These are phyloP conservation scores for Rhadina sibilatrix DNA, from an alignment of 2,113 vertebrate genomes.

Conservation along the genomic window DNA sequence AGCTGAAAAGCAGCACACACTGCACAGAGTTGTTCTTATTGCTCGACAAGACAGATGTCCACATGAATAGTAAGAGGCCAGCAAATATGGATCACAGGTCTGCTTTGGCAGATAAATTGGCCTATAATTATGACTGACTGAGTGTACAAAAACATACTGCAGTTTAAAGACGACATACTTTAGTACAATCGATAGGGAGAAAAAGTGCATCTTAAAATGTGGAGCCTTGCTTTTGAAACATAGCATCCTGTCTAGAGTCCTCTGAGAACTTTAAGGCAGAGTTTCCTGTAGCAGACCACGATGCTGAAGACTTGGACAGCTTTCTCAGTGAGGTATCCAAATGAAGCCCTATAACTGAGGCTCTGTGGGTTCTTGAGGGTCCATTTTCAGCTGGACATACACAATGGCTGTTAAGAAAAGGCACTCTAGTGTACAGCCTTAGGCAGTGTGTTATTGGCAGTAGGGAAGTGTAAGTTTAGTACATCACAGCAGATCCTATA, in stretches of 20 bases:
- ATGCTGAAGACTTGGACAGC: conserved; percentile 67
- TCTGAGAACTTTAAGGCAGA: conserved; percentile 78
- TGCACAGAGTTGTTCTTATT: conserved; percentile 19
- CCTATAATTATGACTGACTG: not conserved
- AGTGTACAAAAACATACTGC: conserved; percentile 56
- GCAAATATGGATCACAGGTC: not conserved
- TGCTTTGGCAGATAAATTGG: conserved; percentile 15
- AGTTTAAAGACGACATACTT: conserved; percentile 70
- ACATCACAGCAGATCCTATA: conserved; percentile 80
- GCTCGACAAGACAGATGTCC: not conserved
- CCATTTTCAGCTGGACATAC: conserved; percentile 72
- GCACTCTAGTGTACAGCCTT: conserved; percentile 87
- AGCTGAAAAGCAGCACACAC: not conserved
- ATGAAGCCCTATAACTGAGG: conserved; percentile 69
- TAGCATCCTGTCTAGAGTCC: conserved; percentile 69
- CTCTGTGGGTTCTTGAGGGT: conserved; percentile 70
- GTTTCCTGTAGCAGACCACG: conserved; percentile 68
- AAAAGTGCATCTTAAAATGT: conserved; percentile 68
- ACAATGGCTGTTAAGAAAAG: conserved; percentile 88
- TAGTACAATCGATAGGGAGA: conserved; percentile 71
- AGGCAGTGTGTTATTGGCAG: conserved; percentile 86
- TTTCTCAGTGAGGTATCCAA: conserved; percentile 75
- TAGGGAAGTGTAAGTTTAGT: conserved; percentile 72
- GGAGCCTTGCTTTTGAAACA: conserved; percentile 71
- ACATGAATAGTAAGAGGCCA: not conserved